Conservation (phyloP, 1,140 invertebrate species). For the Antheraea mylitta region DNA sequence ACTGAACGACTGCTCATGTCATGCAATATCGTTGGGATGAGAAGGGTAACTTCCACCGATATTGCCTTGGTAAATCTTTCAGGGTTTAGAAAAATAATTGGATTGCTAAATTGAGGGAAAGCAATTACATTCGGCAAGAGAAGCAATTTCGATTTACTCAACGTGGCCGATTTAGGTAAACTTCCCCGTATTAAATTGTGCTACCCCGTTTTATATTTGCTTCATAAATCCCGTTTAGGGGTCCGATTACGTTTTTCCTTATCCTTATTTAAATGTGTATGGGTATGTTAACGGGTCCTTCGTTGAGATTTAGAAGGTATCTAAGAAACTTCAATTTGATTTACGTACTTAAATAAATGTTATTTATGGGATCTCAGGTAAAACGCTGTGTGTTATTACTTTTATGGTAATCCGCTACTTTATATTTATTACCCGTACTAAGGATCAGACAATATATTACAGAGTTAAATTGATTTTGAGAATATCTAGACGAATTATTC, state of each 20-base stretch:
- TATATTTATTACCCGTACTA: no score
- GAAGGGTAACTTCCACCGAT: conserved; percentile 54
- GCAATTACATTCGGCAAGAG: conserved; percentile 66
- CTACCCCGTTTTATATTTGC: conserved; percentile 48
- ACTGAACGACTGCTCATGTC: conserved; percentile 23
- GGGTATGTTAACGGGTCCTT: conserved; percentile 19
- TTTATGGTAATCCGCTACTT: conserved; percentile 4
- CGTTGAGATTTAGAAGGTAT: conserved; percentile 3
- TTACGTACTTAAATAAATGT: neutral
- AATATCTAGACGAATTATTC: no score
- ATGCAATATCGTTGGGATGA: conserved; percentile 59
- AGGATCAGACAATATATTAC: no score
- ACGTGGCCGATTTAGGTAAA: conserved; percentile 62
- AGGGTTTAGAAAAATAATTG: conserved; percentile 71
- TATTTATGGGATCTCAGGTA: neutral
- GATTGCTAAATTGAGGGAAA: conserved; percentile 61
- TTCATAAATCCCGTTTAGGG: conserved; percentile 42
- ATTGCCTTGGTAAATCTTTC: conserved; percentile 57
- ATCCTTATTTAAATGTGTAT: conserved; percentile 38
- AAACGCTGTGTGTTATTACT: neutral
- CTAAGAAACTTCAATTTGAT: conserved; percentile 1
- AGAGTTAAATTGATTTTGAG: no score
- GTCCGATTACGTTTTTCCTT: conserved; percentile 36
- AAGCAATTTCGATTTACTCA: conserved; percentile 63
- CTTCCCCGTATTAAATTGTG: conserved; percentile 55